Evolutionary conservation across 2,113 vertebrate genomes (phyloP), one percentile per base, ranked within the genome.

Genomic region (Ifrita kowaldi): DNA sequence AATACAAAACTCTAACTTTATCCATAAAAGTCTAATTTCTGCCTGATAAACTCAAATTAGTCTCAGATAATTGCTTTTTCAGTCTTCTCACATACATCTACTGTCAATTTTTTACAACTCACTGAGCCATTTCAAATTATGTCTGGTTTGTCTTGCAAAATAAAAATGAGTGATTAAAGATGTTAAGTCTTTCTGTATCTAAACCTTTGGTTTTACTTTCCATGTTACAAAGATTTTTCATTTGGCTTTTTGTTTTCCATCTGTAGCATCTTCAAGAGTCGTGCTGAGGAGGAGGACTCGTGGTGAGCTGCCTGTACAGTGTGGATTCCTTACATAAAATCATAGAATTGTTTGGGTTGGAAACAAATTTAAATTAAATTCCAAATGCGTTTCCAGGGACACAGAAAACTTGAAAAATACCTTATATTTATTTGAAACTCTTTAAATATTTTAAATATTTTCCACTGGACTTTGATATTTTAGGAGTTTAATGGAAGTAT

Each of bases 21-120:
- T 56, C 80, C 73, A 84, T 83, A 71, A 76, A 96, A 92, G 59
- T 85, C 71, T 95, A 80, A 95, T 96, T 95, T 97, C 85, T 97
- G 87, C 97, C 90, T 93, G 90, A 96, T 97, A 96, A 97, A 95
- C 91, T 95, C 84, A 94, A 93, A 97, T 97, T 95, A 97, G 89
- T 95, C 95, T 97, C 85, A 97, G 92, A 86, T 96, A 96, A 98
- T 96, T 97, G 84, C 89, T 88, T 96, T 96, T 86, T 79, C 86
- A 95, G 83, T 81, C 84, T 78, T 93, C 84, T 94, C 82, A 71
- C 73, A 93, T 92, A 81, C 41, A 94, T 96, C 84, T 95, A 89
- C 91, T 96, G 90, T 91, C 95, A 96, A 81, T 92, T 91, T 92
- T 95, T 97, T 96, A 88, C 81, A 97, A 79, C 88, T 93, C 87